Percentiles rank a stretch among this genome's conserved stretches.
Evolutionary conservation across 2,797 vertebrate species (phyloP).

Genomic region (Lutra lutra): DNA sequence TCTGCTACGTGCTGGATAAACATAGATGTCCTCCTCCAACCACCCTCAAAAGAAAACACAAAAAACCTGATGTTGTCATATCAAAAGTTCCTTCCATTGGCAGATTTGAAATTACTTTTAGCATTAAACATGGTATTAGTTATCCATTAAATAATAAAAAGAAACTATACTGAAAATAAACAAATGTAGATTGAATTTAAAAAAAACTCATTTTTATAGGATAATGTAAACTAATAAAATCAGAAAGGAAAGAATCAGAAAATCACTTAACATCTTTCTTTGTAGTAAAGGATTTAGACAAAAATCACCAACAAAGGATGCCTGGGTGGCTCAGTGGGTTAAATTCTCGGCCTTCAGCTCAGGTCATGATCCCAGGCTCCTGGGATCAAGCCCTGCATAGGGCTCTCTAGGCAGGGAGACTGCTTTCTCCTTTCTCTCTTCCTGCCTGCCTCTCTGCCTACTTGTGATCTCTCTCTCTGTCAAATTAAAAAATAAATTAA

Average conservation of each 20-base stretch:
- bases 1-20: not conserved
- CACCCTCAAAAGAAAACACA: not conserved
- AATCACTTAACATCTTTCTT: not conserved
- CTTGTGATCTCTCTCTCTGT: too few relatives aligned
- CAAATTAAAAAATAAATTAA: too few relatives aligned
- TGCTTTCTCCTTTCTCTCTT: too few relatives aligned
- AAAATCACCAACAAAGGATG: not conserved
- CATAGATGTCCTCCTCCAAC: not conserved
- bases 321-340: too few relatives aligned
- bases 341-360: too few relatives aligned
- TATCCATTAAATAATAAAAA: not conserved
- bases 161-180: not conserved
- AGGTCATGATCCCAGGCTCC: too few relatives aligned
- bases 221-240: not conserved
- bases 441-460: too few relatives aligned
- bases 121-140: not conserved
- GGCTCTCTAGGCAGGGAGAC: too few relatives aligned
- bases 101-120: not conserved
- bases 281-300: not conserved
- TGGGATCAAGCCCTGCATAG: too few relatives aligned
- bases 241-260: not conserved
- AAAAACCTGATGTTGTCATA: not conserved
- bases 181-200: not conserved
- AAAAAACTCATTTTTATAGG: not conserved
- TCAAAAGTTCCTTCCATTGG: not conserved